Conservation (phyloP, 2,113 vertebrate species). For the Choloepus hoffmanni region DNA sequence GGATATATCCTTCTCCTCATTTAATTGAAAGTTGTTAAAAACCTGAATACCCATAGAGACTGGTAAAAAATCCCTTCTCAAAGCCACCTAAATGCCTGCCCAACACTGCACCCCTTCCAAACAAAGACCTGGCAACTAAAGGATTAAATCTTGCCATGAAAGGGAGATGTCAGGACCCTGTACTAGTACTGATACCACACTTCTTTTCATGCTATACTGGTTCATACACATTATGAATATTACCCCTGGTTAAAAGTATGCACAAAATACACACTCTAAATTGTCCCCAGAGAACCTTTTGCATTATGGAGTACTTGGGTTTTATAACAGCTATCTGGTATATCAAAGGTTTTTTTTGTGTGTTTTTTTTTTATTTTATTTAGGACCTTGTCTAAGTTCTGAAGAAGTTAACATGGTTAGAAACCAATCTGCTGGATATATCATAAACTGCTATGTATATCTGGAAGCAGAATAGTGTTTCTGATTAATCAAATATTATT, state of each 20-base stretch:
- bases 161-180: neutral
- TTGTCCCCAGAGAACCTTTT: neutral
- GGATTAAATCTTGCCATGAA: neutral
- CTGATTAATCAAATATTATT: slow-evolving; percentile 35
- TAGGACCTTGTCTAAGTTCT: neutral
- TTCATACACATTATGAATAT: slow-evolving; percentile 31
- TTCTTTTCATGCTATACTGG: neutral
- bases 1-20: neutral
- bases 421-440: neutral
- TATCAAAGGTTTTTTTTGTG: neutral
- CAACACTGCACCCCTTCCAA: neutral
- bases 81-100: neutral
- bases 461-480: neutral
- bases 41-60: neutral
- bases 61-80: neutral
- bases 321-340: neutral
- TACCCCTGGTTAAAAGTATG: slow-evolving; percentile 1
- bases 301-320: neutral
- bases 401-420: neutral
- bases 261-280: neutral
- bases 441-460: neutral
- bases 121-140: slow-evolving; percentile 9
- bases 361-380: neutral
- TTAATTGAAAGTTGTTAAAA: slow-evolving; percentile 15
- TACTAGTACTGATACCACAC: neutral